A percentile compares a stretch with the other conserved stretches of the same genome.
phyloP scores from a whole-genome alignment of 2,113 vertebrate species.

The human (Homo sapiens) region GRCh38 chr12:98437001-98437500 shows the following conservation, averaged over 20 bases:
- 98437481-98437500: no score
- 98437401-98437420: neutral
- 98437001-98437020: neutral
- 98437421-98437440: no score
- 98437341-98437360: neutral
- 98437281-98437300: neutral
- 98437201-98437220: neutral
- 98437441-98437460: no score
- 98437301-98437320: neutral
- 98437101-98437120: neutral
- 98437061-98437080: neutral
- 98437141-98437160: neutral
- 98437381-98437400: neutral
- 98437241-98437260: neutral
- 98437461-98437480: no score
- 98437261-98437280: neutral
- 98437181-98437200: neutral
- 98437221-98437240: neutral
- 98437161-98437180: neutral
- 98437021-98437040: neutral
- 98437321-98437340: neutral
- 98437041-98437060: neutral
- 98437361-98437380: no score
- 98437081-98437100: neutral
- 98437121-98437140: neutral